These are phyloP conservation scores for Noturus placidus DNA, from an alignment of 2,113 vertebrate species.

Conservation along the genomic window DNA sequence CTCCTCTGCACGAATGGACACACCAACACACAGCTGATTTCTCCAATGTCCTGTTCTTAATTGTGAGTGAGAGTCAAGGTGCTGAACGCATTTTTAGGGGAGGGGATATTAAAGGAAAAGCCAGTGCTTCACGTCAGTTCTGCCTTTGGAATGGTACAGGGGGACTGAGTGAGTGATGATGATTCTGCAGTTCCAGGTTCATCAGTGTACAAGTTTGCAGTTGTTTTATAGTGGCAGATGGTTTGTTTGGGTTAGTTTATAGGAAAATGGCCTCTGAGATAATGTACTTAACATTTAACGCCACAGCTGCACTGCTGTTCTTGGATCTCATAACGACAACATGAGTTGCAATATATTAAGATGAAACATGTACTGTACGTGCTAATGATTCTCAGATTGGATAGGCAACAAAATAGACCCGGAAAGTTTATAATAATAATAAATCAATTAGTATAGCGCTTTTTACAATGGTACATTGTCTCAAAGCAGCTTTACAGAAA, in stretches of 20 bases:
- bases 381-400: not conserved
- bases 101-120: not conserved
- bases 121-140: not conserved
- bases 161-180: conserved; percentile 45
- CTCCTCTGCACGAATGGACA: conserved; percentile 36
- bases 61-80: conserved; percentile 34
- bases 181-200: not conserved
- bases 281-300: not conserved
- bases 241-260: not conserved
- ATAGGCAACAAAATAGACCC: not conserved
- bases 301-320: not conserved
- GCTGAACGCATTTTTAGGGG: not conserved
- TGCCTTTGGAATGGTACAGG: not conserved
- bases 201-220: not conserved
- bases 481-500: no score
- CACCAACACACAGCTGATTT: conserved; percentile 10
- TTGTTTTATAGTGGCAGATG: not conserved
- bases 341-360: not conserved
- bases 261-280: not conserved
- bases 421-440: no score
- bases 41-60: conserved; percentile 8
- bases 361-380: not conserved
- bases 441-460: no score
- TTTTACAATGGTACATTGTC: no score
- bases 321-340: not conserved